Percentiles rank a stretch among this genome's conserved stretches.
phyloP scores from a whole-genome alignment of 1,140 invertebrate species.

The Papilio glaucus region DNA sequence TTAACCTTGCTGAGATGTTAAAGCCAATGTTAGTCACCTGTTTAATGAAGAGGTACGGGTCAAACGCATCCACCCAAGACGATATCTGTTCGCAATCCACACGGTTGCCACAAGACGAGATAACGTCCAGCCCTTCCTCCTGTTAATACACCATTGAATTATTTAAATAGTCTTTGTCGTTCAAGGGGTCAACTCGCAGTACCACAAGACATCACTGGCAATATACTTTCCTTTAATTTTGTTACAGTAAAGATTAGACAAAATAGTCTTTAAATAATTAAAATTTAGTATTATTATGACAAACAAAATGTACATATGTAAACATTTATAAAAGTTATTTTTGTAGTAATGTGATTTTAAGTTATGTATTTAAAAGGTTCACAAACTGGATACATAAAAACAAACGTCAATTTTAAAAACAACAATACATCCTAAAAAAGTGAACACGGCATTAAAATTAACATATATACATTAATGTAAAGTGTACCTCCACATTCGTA shows the following conservation, averaged over 20 bases:
- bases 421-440: neutral
- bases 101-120: conserved; percentile 68
- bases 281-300: too few relatives aligned
- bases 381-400: too few relatives aligned
- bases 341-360: too few relatives aligned
- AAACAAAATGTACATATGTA: too few relatives aligned
- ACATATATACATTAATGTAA: neutral
- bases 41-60: conserved; percentile 96
- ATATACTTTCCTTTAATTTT: too few relatives aligned
- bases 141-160: conserved; percentile 42
- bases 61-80: conserved; percentile 92
- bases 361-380: too few relatives aligned
- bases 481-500: conserved; percentile 6
- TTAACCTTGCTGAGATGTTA: neutral
- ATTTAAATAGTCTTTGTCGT: neutral
- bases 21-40: conserved; percentile 56
- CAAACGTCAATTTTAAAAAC: neutral
- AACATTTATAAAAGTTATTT: too few relatives aligned
- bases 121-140: conserved; percentile 76
- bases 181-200: too few relatives aligned
- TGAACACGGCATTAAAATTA: neutral
- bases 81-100: conserved; percentile 83
- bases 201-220: too few relatives aligned
- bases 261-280: too few relatives aligned
- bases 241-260: too few relatives aligned